A percentile compares a stretch with the other conserved stretches of the same genome.
These are phyloP conservation scores for Physella acuta DNA, from an alignment of 1,140 invertebrate species.

Conservation along the genomic window DNA sequence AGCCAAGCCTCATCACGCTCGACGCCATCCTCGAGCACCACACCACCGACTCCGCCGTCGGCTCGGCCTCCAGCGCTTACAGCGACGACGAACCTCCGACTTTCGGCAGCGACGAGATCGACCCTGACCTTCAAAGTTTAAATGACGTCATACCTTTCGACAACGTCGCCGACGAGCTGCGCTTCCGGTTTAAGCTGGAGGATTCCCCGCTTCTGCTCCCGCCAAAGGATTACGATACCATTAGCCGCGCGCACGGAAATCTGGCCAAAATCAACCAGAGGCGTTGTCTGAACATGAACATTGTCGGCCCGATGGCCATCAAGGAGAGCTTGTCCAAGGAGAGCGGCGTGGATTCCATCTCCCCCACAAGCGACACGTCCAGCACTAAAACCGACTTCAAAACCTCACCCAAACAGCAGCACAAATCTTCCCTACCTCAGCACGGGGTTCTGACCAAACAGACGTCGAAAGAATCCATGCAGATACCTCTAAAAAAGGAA, in stretches of 20 bases:
- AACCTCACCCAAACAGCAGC: slow-evolving; percentile 26
- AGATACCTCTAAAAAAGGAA: background rate
- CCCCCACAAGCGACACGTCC: slow-evolving; percentile 27
- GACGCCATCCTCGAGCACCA: slow-evolving; percentile 39
- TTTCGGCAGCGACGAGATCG: slow-evolving; percentile 41
- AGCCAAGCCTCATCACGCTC: slow-evolving; percentile 25
- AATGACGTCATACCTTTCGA: slow-evolving; percentile 77
- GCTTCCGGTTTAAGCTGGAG: slow-evolving; percentile 69
- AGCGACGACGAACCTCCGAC: slow-evolving; percentile 37
- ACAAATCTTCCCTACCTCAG: slow-evolving; percentile 26
- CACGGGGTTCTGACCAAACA: too few relatives aligned
- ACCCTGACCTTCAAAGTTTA: slow-evolving; percentile 47
- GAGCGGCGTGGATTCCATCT: slow-evolving; percentile 42
- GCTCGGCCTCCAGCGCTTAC: slow-evolving; percentile 38
- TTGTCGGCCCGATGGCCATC: slow-evolving; percentile 17
- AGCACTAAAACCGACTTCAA: background rate
- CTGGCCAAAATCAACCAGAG: slow-evolving; percentile 24
- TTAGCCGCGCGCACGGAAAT: slow-evolving; percentile 66
- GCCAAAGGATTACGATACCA: slow-evolving; percentile 85
- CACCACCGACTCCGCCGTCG: slow-evolving; percentile 35
- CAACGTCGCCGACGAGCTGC: slow-evolving; percentile 85
- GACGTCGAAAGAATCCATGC: background rate
- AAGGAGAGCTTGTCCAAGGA: slow-evolving; percentile 38
- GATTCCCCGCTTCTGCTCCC: slow-evolving; percentile 78
- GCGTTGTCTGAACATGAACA: slow-evolving; percentile 21